Evolutionary conservation across 2,888 invertebrate genomes (phyloP).

Genomic region (Drosophila engyochracea): DNA sequence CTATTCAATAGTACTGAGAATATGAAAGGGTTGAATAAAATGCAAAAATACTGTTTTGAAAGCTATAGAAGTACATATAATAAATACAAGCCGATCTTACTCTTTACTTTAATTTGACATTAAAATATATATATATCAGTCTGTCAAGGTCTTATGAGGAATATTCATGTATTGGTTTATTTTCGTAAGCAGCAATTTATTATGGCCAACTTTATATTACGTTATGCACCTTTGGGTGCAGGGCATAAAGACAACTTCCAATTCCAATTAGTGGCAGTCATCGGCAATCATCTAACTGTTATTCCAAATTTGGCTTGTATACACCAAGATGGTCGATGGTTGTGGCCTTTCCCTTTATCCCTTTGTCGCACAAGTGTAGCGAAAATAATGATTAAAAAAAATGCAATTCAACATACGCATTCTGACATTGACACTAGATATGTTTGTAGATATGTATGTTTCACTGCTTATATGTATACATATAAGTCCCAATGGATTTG

Average conservation of each 20-base stretch:
- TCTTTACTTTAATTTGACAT: not conserved
- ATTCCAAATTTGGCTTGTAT: constrained; percentile 30
- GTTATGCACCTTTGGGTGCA: not conserved
- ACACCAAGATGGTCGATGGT: constrained; percentile 8
- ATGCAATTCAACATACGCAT: not conserved
- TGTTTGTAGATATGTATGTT: not conserved
- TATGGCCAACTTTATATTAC: not conserved
- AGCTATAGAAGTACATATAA: not conserved
- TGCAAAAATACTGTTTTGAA: not conserved
- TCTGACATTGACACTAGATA: not conserved
- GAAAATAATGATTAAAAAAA: not conserved
- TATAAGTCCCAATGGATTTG: not conserved
- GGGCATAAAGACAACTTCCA: constrained; percentile 61
- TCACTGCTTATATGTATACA: too few species aligned
- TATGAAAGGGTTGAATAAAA: not conserved
- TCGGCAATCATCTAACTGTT: constrained; percentile 65
- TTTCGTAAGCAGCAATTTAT: not conserved
- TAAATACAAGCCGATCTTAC: too few species aligned
- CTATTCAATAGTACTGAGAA: not conserved
- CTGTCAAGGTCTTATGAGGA: too few species aligned
- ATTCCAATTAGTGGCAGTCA: constrained; percentile 55
- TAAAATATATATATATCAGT: too few species aligned
- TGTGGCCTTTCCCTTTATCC: constrained; percentile 24
- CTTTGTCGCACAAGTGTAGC: constrained; percentile 10
- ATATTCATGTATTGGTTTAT: not conserved